Percentiles rank a stretch among this genome's conserved stretches.
phyloP scores from a whole-genome alignment of 2,888 invertebrate genomes.

The Rhingia campestris region DNA sequence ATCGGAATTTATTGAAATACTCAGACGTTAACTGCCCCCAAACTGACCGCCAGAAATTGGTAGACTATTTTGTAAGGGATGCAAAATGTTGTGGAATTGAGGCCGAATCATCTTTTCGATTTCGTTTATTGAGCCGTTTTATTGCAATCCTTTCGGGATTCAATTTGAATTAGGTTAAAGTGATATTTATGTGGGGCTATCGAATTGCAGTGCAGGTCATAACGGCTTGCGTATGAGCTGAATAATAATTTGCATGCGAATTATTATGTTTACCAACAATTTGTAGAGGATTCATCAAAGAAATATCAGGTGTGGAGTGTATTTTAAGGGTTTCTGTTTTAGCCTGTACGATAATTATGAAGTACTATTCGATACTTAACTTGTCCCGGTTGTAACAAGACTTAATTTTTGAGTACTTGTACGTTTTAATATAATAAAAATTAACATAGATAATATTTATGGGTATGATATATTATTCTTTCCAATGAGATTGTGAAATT shows the following conservation, averaged over 20 bases:
- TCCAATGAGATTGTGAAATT: too few species aligned
- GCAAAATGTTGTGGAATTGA: constrained; percentile 34
- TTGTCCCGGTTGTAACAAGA: too few species aligned
- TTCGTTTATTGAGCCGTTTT: constrained; percentile 53
- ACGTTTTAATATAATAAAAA: too few species aligned
- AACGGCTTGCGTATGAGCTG: constrained; percentile 23
- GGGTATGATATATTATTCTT: too few species aligned
- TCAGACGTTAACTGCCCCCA: background rate
- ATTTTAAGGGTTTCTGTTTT: too few species aligned
- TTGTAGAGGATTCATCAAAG: too few species aligned
- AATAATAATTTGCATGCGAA: constrained; percentile 43
- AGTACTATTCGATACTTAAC: too few species aligned
- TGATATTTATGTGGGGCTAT: constrained; percentile 42
- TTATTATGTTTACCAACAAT: background rate
- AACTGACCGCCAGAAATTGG: constrained; percentile 33
- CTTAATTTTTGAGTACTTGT: too few species aligned
- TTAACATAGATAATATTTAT: too few species aligned
- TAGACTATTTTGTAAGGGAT: constrained; percentile 18
- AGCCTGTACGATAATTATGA: too few species aligned
- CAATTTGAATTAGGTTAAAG: constrained; percentile 56
- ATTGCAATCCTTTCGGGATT: constrained; percentile 32
- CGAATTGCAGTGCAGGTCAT: constrained; percentile 25
- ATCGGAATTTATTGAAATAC: constrained; percentile 55
- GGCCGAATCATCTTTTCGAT: constrained; percentile 50
- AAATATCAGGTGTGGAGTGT: too few species aligned